A percentile compares a stretch with the other conserved stretches of the same genome.
These are phyloP conservation scores for Ochropleura plecta DNA, from an alignment of 2,888 invertebrate genomes.

Conservation along the genomic window DNA sequence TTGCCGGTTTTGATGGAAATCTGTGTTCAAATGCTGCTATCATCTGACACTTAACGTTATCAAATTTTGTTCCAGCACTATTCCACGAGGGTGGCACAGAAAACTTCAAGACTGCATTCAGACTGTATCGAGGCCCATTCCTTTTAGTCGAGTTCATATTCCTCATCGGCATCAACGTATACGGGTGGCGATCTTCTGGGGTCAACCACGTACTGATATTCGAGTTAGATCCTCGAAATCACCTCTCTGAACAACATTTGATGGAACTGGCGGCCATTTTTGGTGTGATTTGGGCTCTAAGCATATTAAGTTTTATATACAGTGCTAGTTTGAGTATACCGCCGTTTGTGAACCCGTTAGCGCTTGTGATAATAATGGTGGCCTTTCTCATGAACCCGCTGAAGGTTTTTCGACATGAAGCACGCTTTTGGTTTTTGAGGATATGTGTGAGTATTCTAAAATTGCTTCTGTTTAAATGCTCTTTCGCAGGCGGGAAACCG, in stretches of 20 bases:
- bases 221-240: conserved; percentile 98
- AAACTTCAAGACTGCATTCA: conserved; percentile 96
- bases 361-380: conserved; percentile 95
- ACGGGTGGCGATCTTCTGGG: conserved; percentile 99
- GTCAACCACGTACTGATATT: conserved; percentile 99
- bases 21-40: conserved; percentile 2
- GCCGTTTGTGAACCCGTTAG: conserved; percentile 97
- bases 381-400: conserved; percentile 98
- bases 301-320: conserved; percentile 95
- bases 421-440: conserved; percentile 97
- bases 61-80: conserved; percentile 90
- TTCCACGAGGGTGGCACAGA: conserved; percentile 93
- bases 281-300: conserved; percentile 98
- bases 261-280: conserved; percentile 98
- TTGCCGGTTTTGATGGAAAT: too few species aligned
- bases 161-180: conserved; percentile 98
- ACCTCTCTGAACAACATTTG: conserved; percentile 97
- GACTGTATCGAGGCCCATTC: conserved; percentile 98
- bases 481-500: not conserved
- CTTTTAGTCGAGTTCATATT: conserved; percentile 98
- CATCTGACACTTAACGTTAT: not conserved
- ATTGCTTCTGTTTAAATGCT: not conserved
- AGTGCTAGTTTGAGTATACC: conserved; percentile 96
- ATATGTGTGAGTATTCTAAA: conserved; percentile 93
- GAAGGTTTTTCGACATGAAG: conserved; percentile 97